phyloP scores from a whole-genome alignment of 1,140 invertebrate species.

The Euura saliciscinereae region DNA sequence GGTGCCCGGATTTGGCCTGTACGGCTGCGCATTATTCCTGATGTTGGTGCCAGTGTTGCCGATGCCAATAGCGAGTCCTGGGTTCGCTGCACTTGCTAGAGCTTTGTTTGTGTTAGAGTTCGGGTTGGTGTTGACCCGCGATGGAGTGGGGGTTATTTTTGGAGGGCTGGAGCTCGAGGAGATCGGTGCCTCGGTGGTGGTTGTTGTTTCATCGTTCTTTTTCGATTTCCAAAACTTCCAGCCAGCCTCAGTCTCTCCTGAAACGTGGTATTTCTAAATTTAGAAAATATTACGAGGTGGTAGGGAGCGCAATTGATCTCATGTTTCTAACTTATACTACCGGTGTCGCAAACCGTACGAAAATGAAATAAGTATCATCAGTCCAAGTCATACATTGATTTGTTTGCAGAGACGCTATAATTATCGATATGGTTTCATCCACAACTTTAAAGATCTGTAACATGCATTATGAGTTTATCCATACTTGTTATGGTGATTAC shows the following conservation, averaged over 20 bases:
- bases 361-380: too few relatives aligned
- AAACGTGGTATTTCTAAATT: background rate
- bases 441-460: too few relatives aligned
- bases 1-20: conserved; percentile 46
- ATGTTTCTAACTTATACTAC: too few relatives aligned
- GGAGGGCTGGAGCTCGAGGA: background rate
- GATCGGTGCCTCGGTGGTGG: background rate
- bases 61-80: conserved; percentile 39
- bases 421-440: too few relatives aligned
- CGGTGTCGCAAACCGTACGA: too few relatives aligned
- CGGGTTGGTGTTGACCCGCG: conserved; percentile 4
- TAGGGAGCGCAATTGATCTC: too few relatives aligned
- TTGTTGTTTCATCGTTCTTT: conserved; percentile 35
- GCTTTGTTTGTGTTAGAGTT: conserved; percentile 25
- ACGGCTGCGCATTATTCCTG: conserved; percentile 32
- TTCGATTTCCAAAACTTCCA: conserved; percentile 51
- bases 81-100: conserved; percentile 34
- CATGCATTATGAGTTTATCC: too few relatives aligned
- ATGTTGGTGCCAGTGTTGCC: conserved; percentile 31
- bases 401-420: too few relatives aligned
- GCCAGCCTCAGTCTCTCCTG: conserved; percentile 40
- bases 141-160: conserved; percentile 15
- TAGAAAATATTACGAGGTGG: too few relatives aligned
- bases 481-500: too few relatives aligned
- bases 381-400: too few relatives aligned